Evolutionary conservation across 2,113 vertebrate species (phyloP), one percentile per base, ranked within the genome.

Genomic region (Glareola pratincola): DNA sequence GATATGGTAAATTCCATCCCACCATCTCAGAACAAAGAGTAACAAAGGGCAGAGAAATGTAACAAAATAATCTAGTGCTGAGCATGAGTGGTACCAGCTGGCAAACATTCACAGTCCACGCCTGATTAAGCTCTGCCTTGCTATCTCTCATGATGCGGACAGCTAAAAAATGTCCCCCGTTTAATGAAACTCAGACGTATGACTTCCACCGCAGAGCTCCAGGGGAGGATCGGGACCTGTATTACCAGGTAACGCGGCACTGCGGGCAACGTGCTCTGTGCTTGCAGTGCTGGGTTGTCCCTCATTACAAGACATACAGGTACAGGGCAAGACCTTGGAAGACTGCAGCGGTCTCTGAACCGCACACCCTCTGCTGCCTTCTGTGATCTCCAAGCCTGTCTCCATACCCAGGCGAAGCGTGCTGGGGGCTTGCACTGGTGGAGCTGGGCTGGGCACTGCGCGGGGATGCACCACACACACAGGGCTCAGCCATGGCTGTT

Each of bases 21-120:
- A 83, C 83, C 85, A 56, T 78, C 89, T 85, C 84, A 56, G 84
- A 85, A 89, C 91, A 92, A 92, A 79, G 82, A 88, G 82, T 86
- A 64, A 76, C 83, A 90, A 95, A 95, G 91, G 73, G 68, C 86
- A 91, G 83, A 84, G 89, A 84, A 87, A 89, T 43, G 47, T 69
- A 89, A 81, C 59, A 47, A 62, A 91, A 75, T 50, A 81, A 88
- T 73, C 59, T 59, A 60, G 67, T 11, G 5, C 79, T 59, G 86
- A 91, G 91, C 77, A 17, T 5, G 76, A 91, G 83, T 45, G 4
- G 56, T 51, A 91, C 91, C 91, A 89, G 86, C 89, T 95, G 93
- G 83, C 8, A 79, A 77, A 77, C 67, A n/a, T 48, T 56, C 50
- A 20, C 91, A 8, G 10, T 24, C 82, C 41, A 3, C 8, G 71